Conservation (phyloP, 2,888 invertebrate species). For the Mesoligia furuncula region DNA sequence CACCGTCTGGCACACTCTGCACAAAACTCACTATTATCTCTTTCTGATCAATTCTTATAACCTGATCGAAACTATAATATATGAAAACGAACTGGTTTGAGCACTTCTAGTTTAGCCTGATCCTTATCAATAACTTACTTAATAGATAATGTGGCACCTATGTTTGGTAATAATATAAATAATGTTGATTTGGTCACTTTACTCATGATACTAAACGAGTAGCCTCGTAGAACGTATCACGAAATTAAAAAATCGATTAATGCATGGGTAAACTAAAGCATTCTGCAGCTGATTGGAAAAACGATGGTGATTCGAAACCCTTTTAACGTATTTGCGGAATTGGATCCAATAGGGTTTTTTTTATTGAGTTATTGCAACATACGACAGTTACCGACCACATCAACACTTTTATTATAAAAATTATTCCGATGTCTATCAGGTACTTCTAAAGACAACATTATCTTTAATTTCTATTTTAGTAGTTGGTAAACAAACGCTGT, state of each 20-base stretch:
- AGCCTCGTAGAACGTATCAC: not conserved
- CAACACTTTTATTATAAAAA: not conserved
- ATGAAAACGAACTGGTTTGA: conserved; percentile 29
- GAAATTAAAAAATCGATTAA: conserved; percentile 1
- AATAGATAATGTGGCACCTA: not conserved
- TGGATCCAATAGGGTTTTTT: not conserved
- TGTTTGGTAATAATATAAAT: not conserved
- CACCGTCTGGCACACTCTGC: conserved; percentile 86
- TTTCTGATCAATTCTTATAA: not conserved
- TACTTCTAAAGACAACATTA: conserved; percentile 7
- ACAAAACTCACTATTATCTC: conserved; percentile 24
- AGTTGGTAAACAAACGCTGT: conserved; percentile 30
- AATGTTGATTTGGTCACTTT: not conserved
- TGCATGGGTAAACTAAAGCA: not conserved
- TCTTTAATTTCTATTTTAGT: conserved; percentile 33
- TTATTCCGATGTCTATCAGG: not conserved
- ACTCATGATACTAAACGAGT: not conserved
- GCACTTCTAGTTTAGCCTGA: not conserved
- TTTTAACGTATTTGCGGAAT: not conserved
- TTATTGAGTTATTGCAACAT: not conserved
- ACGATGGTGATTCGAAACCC: not conserved
- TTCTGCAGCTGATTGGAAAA: not conserved
- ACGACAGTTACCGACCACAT: not conserved
- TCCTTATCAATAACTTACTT: conserved; percentile 15
- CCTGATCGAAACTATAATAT: not conserved